Base-by-base conservation (phyloP, 2,888 invertebrate genomes). In the Agrotis segetum region DNA sequence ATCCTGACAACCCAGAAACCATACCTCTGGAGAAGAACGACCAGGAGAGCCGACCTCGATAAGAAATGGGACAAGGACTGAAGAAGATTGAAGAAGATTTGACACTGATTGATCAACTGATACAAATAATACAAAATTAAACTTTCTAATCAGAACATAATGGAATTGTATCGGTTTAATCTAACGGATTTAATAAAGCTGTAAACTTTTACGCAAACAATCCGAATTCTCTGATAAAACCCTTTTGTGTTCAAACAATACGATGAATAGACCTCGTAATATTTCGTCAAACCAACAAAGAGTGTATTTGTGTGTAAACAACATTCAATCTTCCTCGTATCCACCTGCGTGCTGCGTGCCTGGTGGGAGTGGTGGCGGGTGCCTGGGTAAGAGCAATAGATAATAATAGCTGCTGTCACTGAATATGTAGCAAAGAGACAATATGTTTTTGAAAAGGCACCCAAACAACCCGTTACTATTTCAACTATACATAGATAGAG, bases 101-200 rank as follows among this genome's bases (percentile, higher is more conserved):
- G 29, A 17, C 24, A 47, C 13, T n/a, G 21, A 73, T 29, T 29
- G 60, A 44, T 70, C 47, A 19, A 52, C 34, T 16, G 44, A 62
- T 24, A 74, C 29, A 50, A 63, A 69, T n/a, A 62, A 50, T 13
- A 44, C 47, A 34, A 40, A 21, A 61, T 14, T n/a, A 46, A 55
- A 49, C 49, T 72, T 79, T 71, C 21, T 29, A 53, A 63, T 79
- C 53, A 58, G 53, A 74, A 46, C n/a, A 1, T 16, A 78, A 78
- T n/a, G 14, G 34, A 19, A 75, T 50, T 49, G 24, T 63, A 53
- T 63, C 24, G 52, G 55, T 61, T 16, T 34, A 24, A 70, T 52
- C 16, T 6, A 24, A 29, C 9, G 21, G 13, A 71, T 70, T 16
- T 56, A n/a, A 4, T 14, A 52, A 62, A 47, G 16, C 61, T 71